These are phyloP conservation scores for Margarornis squamiger DNA, from an alignment of 2,797 vertebrate species.

Conservation along the genomic window DNA sequence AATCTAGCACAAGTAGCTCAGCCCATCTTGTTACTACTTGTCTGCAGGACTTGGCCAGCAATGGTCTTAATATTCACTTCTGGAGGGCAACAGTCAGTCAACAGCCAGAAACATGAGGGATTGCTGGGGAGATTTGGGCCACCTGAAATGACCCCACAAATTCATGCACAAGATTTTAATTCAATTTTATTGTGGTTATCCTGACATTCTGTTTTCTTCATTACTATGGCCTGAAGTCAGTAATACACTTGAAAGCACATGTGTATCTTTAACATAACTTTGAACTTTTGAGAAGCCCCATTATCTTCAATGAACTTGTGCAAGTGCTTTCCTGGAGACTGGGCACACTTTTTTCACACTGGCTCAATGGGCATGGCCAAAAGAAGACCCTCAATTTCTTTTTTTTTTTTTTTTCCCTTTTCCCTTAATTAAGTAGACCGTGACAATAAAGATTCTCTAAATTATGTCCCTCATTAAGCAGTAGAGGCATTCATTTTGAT, in stretches of 20 bases:
- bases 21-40: no score
- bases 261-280: not conserved
- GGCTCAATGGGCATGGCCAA: not conserved
- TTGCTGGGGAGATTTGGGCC: not conserved
- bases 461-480: conserved; percentile 1
- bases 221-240: not conserved
- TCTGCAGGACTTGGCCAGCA: not conserved
- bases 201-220: not conserved
- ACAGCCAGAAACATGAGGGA: not conserved
- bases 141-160: not conserved
- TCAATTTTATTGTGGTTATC: not conserved
- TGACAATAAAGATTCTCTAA: not conserved
- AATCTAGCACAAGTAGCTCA: not conserved
- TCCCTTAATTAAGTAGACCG: not conserved
- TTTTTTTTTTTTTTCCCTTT: no score
- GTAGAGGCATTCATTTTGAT: not conserved
- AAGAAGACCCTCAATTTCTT: not conserved
- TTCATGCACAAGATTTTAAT: not conserved
- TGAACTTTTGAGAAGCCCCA: not conserved
- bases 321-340: not conserved
- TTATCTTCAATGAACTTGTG: not conserved
- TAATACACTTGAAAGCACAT: not conserved
- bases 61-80: not conserved
- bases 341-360: not conserved
- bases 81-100: not conserved